Conservation (phyloP, 2,797 vertebrate species). For the Sphaeramia orbicularis region DNA sequence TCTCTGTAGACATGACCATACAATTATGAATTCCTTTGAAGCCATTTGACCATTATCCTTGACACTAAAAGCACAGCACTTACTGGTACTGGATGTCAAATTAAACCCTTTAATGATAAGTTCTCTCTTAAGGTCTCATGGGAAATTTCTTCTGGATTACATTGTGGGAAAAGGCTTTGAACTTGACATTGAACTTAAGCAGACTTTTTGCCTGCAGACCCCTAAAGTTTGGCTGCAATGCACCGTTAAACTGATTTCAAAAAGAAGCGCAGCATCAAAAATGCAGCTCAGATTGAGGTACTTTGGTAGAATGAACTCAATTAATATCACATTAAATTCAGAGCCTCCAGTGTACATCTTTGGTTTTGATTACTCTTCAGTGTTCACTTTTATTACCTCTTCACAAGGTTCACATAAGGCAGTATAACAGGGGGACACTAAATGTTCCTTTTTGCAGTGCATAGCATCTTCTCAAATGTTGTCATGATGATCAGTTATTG, state of each 20-base stretch:
- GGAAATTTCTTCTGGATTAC: conserved; percentile 86
- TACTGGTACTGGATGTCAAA: conserved; percentile 85
- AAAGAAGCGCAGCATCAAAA: conserved; percentile 29
- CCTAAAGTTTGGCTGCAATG: conserved; percentile 70
- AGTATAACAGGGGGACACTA: too few relatives aligned
- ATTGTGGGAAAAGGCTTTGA: conserved; percentile 86
- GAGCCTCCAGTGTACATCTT: conserved; percentile 21
- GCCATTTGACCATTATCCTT: conserved; percentile 83
- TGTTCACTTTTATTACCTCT: too few relatives aligned
- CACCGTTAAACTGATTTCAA: conserved; percentile 43
- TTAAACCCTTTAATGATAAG: conserved; percentile 87
- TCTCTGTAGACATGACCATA: conserved; percentile 67
- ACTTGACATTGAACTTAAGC: conserved; percentile 89
- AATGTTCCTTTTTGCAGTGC: not conserved
- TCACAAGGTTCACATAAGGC: too few relatives aligned
- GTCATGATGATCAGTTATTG: conserved; percentile 34
- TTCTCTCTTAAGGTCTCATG: conserved; percentile 80
- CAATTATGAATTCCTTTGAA: conserved; percentile 81
- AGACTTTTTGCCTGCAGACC: conserved; percentile 79
- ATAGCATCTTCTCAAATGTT: conserved; percentile 12
- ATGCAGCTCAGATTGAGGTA: conserved; percentile 45
- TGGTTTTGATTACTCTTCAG: conserved; percentile 10
- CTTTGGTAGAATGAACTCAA: conserved; percentile 31
- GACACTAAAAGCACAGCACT: conserved; percentile 81
- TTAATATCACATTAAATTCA: conserved; percentile 29